phyloP scores from a whole-genome alignment of 2,888 invertebrate genomes.

The Isoperla grammatica region DNA sequence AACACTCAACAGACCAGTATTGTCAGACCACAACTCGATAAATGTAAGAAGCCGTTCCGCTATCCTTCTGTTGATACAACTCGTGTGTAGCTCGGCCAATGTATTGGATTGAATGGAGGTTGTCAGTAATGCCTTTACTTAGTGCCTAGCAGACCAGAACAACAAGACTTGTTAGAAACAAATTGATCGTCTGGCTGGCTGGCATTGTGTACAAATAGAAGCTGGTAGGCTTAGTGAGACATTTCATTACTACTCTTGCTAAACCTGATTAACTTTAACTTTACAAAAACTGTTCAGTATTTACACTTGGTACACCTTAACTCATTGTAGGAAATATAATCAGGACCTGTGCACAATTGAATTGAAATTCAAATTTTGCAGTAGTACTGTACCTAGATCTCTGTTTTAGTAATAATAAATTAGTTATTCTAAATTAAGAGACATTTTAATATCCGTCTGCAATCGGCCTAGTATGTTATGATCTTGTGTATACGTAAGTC shows the following conservation, averaged over 20 bases:
- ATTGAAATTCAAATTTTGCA: conserved; percentile 2
- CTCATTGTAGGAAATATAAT: too few species aligned
- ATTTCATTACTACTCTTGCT: neutral
- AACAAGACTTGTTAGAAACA: conserved; percentile 18
- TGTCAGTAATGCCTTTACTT: conserved; percentile 25
- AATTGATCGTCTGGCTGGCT: neutral
- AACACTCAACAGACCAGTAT: too few species aligned
- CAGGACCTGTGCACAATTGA: neutral
- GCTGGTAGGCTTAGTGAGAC: neutral
- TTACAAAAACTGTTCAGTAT: too few species aligned
- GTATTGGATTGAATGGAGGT: neutral
- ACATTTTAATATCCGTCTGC: conserved; percentile 17
- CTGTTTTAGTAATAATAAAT: neutral
- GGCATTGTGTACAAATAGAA: conserved; percentile 1
- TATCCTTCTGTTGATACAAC: neutral
- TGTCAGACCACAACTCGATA: too few species aligned
- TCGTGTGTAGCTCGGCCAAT: neutral
- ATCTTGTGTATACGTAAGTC: neutral
- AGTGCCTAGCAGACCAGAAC: conserved; percentile 27
- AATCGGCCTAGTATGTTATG: conserved; percentile 19
- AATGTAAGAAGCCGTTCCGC: too few species aligned
- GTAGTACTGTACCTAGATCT: too few species aligned
- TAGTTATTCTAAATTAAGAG: neutral
- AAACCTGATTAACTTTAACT: neutral
- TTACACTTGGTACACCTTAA: too few species aligned